Base-by-base conservation (phyloP, 1,140 invertebrate species). In the Drosophila quadrilineata region DNA sequence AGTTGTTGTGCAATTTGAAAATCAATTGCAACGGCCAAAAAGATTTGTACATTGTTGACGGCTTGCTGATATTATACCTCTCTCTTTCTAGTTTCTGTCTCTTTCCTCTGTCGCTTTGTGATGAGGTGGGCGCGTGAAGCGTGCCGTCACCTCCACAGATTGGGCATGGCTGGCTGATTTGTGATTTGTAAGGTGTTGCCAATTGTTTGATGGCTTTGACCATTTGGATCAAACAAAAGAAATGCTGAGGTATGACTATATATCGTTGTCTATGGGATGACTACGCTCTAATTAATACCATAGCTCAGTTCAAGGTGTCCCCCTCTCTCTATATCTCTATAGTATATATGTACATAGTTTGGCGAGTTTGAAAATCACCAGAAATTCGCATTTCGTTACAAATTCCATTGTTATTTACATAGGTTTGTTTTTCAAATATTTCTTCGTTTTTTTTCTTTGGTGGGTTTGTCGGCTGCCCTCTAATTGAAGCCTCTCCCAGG, bases 231-330 rank as follows among this genome's bases (percentile, higher is more conserved):
- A 29, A 63, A 84, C 77, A 84, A 84, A 77, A 84, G 77, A 84
- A 84, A 85, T 84, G 77, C 74, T 84, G 73, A 77, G 77, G 40
- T 64, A 38, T 60, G 43, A n/a, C n/a, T n/a, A n/a, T n/a, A n/a
- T n/a, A n/a, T n/a, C n/a, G n/a, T n/a, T 41, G 52, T 57, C 48
- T 48, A 28, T 62, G 38, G n/a, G n/a, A n/a, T n/a, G n/a, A n/a
- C n/a, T n/a, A n/a, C 62, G 75, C 74, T 82, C 80, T 85, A 82
- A 85, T 85, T 85, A 85, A 85, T 85, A 79, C 75, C 75, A n/a
- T n/a, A 65, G 66, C 75, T 85, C 79, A 86, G 71, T 85, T 85
- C 79, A 85, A 85, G 79, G 79, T 62, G 72, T 60, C 50, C 53
- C 49, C 29, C 49, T 12, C 24, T 6, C 6, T 29, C 12, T 59